phyloP scores from a whole-genome alignment of 1,140 invertebrate species.

The Diachasma alloeum region DNA sequence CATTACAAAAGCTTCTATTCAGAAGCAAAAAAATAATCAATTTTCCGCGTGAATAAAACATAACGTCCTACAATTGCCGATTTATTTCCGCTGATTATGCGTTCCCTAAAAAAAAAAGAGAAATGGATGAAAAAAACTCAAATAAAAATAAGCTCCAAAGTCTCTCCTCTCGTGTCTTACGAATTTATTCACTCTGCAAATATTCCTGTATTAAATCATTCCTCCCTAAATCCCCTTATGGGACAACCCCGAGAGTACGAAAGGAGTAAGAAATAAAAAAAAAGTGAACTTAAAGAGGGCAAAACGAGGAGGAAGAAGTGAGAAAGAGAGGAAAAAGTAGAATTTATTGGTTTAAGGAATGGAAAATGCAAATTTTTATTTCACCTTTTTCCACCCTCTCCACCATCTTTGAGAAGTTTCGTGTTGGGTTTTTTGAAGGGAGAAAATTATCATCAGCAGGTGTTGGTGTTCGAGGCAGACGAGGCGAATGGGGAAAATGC shows the following conservation, averaged over 20 bases:
- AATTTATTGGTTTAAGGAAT: constrained; percentile 28
- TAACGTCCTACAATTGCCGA: not conserved
- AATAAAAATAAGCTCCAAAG: constrained; percentile 5
- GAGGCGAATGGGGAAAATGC: not conserved
- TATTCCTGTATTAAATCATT: constrained; percentile 32
- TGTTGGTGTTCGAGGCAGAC: not conserved
- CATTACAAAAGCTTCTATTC: no score
- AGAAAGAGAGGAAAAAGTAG: constrained; percentile 14
- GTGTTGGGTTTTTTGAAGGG: not conserved
- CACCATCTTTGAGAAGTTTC: constrained; percentile 8
- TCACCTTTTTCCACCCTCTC: not conserved
- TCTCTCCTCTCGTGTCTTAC: constrained; percentile 6
- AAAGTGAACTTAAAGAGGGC: constrained; percentile 25
- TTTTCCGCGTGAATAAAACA: not conserved
- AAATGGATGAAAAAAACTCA: not conserved
- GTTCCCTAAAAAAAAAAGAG: not conserved
- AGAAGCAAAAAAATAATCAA: not conserved
- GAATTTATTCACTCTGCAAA: constrained; percentile 34
- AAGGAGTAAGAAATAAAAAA: not conserved
- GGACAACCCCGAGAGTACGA: constrained; percentile 13
- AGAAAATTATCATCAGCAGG: constrained; percentile 25
- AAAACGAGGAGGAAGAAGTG: not conserved
- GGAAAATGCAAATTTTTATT: constrained; percentile 33
- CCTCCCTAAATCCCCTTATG: constrained; percentile 29
- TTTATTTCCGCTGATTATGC: not conserved